Evolutionary conservation across 2,888 invertebrate genomes (phyloP).

Genomic region (Tortrix viridana): DNA sequence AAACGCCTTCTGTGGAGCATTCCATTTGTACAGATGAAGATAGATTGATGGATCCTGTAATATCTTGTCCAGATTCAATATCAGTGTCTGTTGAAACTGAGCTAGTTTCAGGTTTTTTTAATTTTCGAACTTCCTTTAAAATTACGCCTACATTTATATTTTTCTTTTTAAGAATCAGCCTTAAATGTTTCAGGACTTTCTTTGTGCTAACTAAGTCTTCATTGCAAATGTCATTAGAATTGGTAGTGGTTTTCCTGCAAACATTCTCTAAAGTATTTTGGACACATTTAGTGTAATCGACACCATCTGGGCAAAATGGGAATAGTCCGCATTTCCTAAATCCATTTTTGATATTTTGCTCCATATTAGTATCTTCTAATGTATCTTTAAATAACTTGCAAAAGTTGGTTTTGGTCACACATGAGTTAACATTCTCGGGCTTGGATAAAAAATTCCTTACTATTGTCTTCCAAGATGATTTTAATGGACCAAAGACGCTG

Average conservation of each 20-base stretch:
- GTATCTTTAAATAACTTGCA: slow-evolving; percentile 36
- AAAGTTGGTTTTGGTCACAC: slow-evolving; percentile 45
- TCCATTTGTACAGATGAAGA: slow-evolving; percentile 14
- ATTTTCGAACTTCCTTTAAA: slow-evolving; percentile 19
- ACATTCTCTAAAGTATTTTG: slow-evolving; percentile 26
- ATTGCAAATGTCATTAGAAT: slow-evolving; percentile 9
- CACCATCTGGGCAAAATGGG: slow-evolving; percentile 37
- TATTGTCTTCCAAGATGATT: slow-evolving; percentile 40
- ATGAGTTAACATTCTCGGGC: slow-evolving; percentile 43
- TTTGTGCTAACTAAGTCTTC: slow-evolving; percentile 13
- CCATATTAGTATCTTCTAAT: slow-evolving; percentile 30
- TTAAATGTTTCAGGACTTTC: slow-evolving; percentile 26
- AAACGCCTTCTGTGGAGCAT: slow-evolving; percentile 7
- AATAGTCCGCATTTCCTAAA: no score
- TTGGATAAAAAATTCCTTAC: slow-evolving; percentile 36
- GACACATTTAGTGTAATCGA: slow-evolving; percentile 40
- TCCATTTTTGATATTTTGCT: slow-evolving; percentile 25
- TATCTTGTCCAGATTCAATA: no score
- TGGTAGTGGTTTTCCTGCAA: background rate
- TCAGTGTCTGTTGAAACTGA: no score
- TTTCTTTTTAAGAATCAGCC: slow-evolving; percentile 22
- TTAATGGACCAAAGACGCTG: slow-evolving; percentile 44
- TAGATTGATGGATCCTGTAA: background rate
- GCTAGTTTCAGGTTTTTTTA: no score
- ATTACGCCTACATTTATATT: slow-evolving; percentile 16